Conservation (phyloP, 23 tunicate genomes). For the Corella eumyota region DNA sequence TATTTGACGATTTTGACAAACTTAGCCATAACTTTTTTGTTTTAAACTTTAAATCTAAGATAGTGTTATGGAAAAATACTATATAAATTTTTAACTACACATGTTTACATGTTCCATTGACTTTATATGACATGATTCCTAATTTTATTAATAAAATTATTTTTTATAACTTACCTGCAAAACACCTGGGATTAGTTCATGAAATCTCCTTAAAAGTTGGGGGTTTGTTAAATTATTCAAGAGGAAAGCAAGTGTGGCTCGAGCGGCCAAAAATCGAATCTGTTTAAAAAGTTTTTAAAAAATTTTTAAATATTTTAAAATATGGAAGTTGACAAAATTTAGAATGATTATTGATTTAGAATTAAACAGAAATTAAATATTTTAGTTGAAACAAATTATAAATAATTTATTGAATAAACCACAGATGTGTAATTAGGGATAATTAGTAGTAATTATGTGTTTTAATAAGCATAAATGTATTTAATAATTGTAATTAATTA, state of each 20-base stretch:
- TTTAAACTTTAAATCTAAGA: not conserved
- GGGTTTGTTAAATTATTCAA: constrained; percentile 24
- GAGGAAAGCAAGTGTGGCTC: constrained; percentile 65
- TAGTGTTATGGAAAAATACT: not conserved
- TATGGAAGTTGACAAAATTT: not conserved
- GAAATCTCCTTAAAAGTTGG: constrained; percentile 42
- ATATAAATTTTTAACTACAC: not conserved
- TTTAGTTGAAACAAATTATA: not conserved
- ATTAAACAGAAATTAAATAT: not conserved
- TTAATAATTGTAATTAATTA: too few relatives aligned
- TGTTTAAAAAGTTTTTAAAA: not conserved
- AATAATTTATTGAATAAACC: too few relatives aligned
- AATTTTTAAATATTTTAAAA: not conserved
- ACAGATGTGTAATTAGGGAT: too few relatives aligned
- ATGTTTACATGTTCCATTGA: not conserved
- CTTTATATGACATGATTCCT: not conserved
- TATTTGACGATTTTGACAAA: too few relatives aligned
- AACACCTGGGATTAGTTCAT: constrained; percentile 64
- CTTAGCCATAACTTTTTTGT: too few relatives aligned
- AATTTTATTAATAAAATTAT: too few relatives aligned
- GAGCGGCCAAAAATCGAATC: constrained; percentile 53
- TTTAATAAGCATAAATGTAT: too few relatives aligned
- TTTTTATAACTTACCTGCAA: too few relatives aligned
- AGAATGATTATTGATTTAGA: too few relatives aligned
- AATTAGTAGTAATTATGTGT: too few relatives aligned